Conservation (phyloP, 2,113 vertebrate species). For the Rhinoptilus africanus region DNA sequence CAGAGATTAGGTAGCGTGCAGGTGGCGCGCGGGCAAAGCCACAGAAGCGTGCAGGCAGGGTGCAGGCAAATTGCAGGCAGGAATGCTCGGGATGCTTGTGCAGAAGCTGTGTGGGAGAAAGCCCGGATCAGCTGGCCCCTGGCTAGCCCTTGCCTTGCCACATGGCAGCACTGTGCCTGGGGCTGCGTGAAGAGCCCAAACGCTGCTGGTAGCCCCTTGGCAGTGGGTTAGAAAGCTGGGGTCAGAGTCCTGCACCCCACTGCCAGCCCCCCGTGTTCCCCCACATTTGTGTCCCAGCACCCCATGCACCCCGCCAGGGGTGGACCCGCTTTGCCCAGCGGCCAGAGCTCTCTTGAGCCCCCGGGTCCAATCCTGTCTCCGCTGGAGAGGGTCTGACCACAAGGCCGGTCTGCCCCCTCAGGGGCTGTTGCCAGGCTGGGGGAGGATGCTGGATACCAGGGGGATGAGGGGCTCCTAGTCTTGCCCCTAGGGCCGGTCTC, state of each 20-base stretch:
- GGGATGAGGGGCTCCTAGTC: background rate
- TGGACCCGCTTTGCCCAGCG: background rate
- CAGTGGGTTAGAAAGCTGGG: background rate
- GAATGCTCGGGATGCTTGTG: background rate
- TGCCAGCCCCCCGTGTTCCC: background rate
- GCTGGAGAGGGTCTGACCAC: background rate
- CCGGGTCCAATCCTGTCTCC: background rate
- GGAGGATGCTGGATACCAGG: background rate
- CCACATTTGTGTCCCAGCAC: background rate
- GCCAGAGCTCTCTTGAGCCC: background rate
- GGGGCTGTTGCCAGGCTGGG: background rate
- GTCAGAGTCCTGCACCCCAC: background rate
- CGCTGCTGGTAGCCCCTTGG: background rate
- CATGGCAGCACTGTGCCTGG: fast-evolving
- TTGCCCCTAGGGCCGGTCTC: background rate
- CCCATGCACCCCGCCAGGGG: background rate
- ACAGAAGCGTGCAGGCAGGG: background rate
- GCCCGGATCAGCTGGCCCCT: background rate
- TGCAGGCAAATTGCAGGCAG: background rate
- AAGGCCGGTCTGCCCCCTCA: fast-evolving
- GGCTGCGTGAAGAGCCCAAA: background rate
- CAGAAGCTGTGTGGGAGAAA: background rate
- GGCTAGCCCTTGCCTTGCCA: background rate
- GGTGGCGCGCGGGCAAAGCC: background rate
- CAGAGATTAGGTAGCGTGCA: background rate